phyloP scores from a whole-genome alignment of 2,113 vertebrate genomes.

The Synodontis membranacea region DNA sequence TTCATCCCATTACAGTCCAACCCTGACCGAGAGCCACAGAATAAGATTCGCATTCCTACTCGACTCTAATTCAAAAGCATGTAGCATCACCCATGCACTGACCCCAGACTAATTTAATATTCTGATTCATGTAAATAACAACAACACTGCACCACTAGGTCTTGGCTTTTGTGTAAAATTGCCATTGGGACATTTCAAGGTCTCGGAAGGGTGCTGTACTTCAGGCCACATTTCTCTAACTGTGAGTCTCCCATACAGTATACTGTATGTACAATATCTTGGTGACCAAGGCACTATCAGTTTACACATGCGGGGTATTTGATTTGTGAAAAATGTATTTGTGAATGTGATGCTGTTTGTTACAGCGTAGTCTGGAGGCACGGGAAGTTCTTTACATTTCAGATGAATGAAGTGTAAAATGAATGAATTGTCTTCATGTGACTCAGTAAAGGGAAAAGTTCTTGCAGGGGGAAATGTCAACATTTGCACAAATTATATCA shows the following conservation, averaged over 20 bases:
- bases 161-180: constrained; percentile 7
- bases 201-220: not conserved
- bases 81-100: not conserved
- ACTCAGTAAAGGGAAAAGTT: constrained; percentile 25
- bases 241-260: not conserved
- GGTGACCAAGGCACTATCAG: not conserved
- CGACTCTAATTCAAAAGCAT: not conserved
- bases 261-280: not conserved
- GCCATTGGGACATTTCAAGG: not conserved
- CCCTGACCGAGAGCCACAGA: not conserved
- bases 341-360: not conserved
- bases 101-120: not conserved
- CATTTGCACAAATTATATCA: constrained; percentile 37
- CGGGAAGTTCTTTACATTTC: not conserved
- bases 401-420: too few species aligned
- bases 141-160: not conserved
- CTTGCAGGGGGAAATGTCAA: constrained; percentile 33
- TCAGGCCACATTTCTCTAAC: constrained; percentile 7
- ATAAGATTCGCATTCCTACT: not conserved
- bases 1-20: not conserved
- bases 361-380: not conserved
- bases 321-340: not conserved
- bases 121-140: constrained; percentile 11
- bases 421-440: not conserved
- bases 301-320: not conserved